Evolutionary conservation across 2,888 invertebrate species (phyloP).

Genomic region (Dicyrtoma fusca): DNA sequence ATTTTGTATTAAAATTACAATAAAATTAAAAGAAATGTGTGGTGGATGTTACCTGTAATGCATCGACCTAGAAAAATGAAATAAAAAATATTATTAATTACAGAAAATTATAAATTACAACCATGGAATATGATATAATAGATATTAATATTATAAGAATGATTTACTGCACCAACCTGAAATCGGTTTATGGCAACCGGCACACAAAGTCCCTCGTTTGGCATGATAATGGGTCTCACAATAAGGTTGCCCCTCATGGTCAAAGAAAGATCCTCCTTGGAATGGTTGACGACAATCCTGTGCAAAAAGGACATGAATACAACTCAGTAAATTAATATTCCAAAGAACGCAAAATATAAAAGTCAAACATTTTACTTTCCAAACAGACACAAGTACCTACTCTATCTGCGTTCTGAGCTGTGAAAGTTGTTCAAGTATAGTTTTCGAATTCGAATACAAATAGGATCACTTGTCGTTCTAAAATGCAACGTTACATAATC

Average conservation of each 20-base stretch:
- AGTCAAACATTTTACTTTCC: not conserved
- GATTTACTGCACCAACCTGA: constrained; percentile 65
- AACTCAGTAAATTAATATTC: not conserved
- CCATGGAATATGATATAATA: not conserved
- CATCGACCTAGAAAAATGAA: constrained; percentile 70
- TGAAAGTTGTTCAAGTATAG: too few relatives aligned
- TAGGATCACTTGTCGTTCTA: too few relatives aligned
- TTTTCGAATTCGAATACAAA: too few relatives aligned
- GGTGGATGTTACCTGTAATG: constrained; percentile 99
- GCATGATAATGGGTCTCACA: constrained; percentile 99
- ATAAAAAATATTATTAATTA: not conserved
- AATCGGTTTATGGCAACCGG: constrained; percentile 96
- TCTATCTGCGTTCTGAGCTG: too few relatives aligned
- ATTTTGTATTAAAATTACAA: not conserved
- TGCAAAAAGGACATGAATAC: not conserved
- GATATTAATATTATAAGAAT: not conserved
- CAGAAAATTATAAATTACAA: not conserved
- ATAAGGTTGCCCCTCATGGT: constrained; percentile 96
- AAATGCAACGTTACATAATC: too few relatives aligned
- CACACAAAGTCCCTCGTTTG: constrained; percentile 94
- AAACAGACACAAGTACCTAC: too few relatives aligned
- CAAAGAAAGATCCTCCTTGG: constrained; percentile 97
- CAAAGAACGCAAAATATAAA: not conserved
- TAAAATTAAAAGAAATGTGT: not conserved
- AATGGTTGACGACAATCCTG: constrained; percentile 97